These are phyloP conservation scores for Neosalanx taihuensis DNA, from an alignment of 2,797 vertebrate genomes.

Conservation along the genomic window DNA sequence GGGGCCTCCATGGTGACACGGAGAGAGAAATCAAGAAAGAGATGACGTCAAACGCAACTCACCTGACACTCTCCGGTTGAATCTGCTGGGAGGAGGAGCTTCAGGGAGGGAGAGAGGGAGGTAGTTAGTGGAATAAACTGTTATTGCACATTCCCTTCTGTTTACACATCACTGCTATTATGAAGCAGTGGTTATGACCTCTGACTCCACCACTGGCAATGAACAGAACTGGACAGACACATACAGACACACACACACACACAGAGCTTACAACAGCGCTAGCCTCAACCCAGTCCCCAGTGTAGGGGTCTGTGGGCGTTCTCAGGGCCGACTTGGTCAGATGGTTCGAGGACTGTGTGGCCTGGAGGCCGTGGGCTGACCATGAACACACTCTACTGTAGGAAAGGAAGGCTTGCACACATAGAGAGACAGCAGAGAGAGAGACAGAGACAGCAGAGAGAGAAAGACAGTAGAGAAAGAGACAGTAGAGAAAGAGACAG, in stretches of 20 bases:
- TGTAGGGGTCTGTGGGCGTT: background rate
- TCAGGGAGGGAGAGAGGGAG: constrained; percentile 56
- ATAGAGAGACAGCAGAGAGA: too few species aligned
- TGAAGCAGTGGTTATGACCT: constrained; percentile 16
- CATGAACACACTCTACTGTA: constrained; percentile 28
- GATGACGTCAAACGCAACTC: constrained; percentile 71
- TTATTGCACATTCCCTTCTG: constrained; percentile 17
- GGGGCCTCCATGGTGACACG: constrained; percentile 33
- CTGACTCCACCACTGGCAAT: constrained; percentile 1
- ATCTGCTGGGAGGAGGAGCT: constrained; percentile 91
- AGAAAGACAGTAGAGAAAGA: too few species aligned
- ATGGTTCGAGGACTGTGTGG: background rate
- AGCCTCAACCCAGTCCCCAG: background rate
- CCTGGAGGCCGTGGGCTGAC: constrained; percentile 20
- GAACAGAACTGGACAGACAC: background rate
- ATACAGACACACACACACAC: background rate
- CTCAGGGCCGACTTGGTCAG: background rate
- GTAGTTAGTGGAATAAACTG: background rate
- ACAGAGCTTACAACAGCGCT: background rate
- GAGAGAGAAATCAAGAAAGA: background rate
- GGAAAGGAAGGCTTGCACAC: background rate
- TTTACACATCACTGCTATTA: constrained; percentile 7
- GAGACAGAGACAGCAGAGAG: too few species aligned
- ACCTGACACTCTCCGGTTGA: constrained; percentile 97
- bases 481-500: too few species aligned